A percentile compares a stretch with the other conserved stretches of the same genome.
These are phyloP conservation scores for Tinea semifulvella DNA, from an alignment of 2,888 invertebrate species.

Conservation along the genomic window DNA sequence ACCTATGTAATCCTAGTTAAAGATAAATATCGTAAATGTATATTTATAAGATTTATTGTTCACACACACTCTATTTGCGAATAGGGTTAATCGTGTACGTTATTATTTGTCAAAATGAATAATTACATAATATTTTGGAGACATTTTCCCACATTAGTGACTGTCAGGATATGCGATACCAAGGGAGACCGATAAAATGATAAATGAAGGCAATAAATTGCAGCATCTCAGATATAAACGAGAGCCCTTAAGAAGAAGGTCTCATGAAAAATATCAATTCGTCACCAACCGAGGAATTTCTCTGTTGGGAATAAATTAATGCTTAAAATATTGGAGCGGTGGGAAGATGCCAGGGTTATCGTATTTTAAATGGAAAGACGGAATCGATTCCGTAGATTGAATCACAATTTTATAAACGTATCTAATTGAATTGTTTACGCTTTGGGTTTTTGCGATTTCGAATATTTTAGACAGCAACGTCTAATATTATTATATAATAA, in stretches of 20 bases:
- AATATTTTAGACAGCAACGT: too few species aligned
- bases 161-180: constrained; percentile 18
- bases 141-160: constrained; percentile 7
- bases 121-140: constrained; percentile 7
- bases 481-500: too few species aligned
- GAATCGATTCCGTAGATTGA: constrained; percentile 20
- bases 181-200: constrained; percentile 46
- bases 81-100: too few species aligned
- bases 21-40: too few species aligned
- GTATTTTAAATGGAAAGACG: constrained; percentile 26
- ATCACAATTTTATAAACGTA: constrained; percentile 11
- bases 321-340: constrained; percentile 27
- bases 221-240: constrained; percentile 48
- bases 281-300: constrained; percentile 27
- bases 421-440: constrained; percentile 3
- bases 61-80: too few species aligned
- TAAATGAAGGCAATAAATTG: constrained; percentile 51
- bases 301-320: constrained; percentile 30
- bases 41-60: too few species aligned
- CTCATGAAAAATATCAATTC: constrained; percentile 56
- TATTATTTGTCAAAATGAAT: constrained; percentile 5
- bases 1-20: too few species aligned
- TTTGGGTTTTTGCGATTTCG: too few species aligned
- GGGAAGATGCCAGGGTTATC: constrained; percentile 28
- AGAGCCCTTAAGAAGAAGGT: constrained; percentile 36